Evolutionary conservation across 2,888 invertebrate genomes (phyloP).

Genomic region (Brenthis daphne): DNA sequence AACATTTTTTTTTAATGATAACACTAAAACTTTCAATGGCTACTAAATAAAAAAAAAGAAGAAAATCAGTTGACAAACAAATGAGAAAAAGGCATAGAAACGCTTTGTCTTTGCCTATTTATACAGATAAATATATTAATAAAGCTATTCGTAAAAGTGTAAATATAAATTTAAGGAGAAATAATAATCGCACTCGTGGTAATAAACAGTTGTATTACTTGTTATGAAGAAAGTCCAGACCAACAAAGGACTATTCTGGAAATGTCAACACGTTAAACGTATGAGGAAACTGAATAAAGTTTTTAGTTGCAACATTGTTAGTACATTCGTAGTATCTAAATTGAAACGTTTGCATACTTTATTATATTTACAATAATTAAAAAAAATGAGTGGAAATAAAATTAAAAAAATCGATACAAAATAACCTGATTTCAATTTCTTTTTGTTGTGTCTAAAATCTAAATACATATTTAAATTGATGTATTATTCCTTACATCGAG

Average conservation of each 20-base stretch:
- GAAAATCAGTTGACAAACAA: too few relatives aligned
- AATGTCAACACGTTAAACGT: slow-evolving; percentile 67
- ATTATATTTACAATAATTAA: not conserved
- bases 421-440: too few relatives aligned
- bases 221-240: slow-evolving; percentile 42
- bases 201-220: slow-evolving; percentile 23
- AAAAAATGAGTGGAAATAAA: not conserved
- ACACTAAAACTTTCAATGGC: too few relatives aligned
- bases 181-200: slow-evolving; percentile 10
- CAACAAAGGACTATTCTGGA: slow-evolving; percentile 73
- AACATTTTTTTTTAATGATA: too few relatives aligned
- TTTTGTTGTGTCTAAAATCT: too few relatives aligned
- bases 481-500: too few relatives aligned
- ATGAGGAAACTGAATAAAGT: slow-evolving; percentile 64
- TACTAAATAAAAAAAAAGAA: too few relatives aligned
- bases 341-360: not conserved
- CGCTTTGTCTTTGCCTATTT: too few relatives aligned
- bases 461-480: too few relatives aligned
- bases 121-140: too few relatives aligned
- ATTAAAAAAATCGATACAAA: too few relatives aligned
- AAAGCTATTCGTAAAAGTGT: slow-evolving; percentile 8
- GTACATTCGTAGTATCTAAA: not conserved
- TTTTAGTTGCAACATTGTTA: slow-evolving; percentile 63
- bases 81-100: too few relatives aligned
- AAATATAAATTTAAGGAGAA: slow-evolving; percentile 17